phyloP scores from a whole-genome alignment of 2,888 invertebrate genomes.

The Watsonalla binaria region DNA sequence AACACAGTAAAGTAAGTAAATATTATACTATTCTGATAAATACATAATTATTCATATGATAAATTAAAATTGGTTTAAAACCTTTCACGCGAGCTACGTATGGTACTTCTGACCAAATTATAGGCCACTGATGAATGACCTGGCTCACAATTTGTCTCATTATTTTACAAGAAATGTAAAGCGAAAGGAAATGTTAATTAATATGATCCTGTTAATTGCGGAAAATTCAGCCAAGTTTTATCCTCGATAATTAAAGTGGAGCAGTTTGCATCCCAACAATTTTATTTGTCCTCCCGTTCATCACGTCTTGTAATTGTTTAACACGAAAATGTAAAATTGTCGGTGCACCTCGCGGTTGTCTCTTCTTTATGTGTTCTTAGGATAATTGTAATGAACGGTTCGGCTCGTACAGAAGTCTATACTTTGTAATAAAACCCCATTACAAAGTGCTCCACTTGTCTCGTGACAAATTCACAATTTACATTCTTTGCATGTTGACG shows the following conservation, averaged over 20 bases:
- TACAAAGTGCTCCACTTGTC: slow-evolving; percentile 59
- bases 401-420: slow-evolving; percentile 18
- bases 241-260: slow-evolving; percentile 39
- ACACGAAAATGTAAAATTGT: slow-evolving; percentile 43
- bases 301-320: slow-evolving; percentile 57
- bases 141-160: not conserved
- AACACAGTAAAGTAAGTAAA: too few species aligned
- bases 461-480: slow-evolving; percentile 66
- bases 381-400: slow-evolving; percentile 23
- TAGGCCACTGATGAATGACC: too few species aligned
- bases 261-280: slow-evolving; percentile 22
- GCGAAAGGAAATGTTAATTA: slow-evolving; percentile 13
- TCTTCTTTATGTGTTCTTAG: slow-evolving; percentile 18
- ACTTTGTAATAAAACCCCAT: slow-evolving; percentile 27
- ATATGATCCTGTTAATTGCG: slow-evolving; percentile 30
- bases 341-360: slow-evolving; percentile 32
- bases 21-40: too few species aligned
- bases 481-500: slow-evolving; percentile 21
- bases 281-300: slow-evolving; percentile 40
- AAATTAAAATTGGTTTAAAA: too few species aligned
- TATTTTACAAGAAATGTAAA: slow-evolving; percentile 9
- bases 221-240: slow-evolving; percentile 10
- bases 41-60: too few species aligned
- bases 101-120: too few species aligned
- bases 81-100: too few species aligned